phyloP scores from a whole-genome alignment of 1,140 invertebrate species.

The Yoshiicerus persimilis region DNA sequence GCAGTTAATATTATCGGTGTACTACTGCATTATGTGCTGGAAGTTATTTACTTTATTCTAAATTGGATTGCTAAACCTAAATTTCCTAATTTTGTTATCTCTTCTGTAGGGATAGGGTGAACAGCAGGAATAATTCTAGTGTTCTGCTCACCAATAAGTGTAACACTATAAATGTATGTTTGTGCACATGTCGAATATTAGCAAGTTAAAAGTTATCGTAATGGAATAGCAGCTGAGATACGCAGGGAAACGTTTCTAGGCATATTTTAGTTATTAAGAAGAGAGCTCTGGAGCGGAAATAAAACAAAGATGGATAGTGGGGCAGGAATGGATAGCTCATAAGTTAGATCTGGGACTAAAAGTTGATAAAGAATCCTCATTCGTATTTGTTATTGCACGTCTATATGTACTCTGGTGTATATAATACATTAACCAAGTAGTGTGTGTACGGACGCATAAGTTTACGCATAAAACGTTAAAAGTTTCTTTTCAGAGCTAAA shows the following conservation, averaged over 20 bases:
- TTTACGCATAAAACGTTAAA: background rate
- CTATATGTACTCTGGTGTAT: background rate
- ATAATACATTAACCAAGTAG: background rate
- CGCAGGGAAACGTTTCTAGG: background rate
- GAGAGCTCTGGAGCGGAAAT: background rate
- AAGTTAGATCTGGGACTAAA: background rate
- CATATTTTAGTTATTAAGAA: background rate
- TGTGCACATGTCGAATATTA: background rate
- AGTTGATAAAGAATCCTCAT: background rate
- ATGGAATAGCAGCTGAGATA: background rate
- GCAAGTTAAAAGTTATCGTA: background rate
- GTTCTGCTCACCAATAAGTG: too few species aligned
- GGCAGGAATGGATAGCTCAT: background rate
- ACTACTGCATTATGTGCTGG: background rate
- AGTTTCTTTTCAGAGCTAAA: background rate
- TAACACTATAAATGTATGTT: too few species aligned
- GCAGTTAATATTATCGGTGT: background rate
- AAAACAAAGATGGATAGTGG: background rate
- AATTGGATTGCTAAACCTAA: background rate
- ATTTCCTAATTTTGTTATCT: background rate
- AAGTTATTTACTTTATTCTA: background rate
- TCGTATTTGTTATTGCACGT: background rate
- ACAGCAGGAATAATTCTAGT: background rate
- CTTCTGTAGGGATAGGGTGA: too few species aligned
- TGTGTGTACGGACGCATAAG: background rate